Base-by-base conservation (phyloP, 2,888 invertebrate genomes). In the Trissonchulus latispiculum region DNA sequence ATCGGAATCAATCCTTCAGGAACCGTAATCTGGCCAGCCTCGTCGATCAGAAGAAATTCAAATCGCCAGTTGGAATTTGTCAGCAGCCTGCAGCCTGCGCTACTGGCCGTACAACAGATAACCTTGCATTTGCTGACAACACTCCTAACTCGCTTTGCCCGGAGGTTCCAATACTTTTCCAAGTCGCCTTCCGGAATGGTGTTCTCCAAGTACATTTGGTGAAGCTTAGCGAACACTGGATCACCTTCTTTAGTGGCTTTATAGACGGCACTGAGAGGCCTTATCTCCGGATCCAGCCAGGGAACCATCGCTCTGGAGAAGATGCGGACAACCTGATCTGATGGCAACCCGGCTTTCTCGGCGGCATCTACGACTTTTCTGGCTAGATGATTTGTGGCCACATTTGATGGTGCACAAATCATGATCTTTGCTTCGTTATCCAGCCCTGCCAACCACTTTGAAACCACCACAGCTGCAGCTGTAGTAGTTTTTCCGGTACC, bases 391-490 rank as follows among this genome's bases (percentile, higher is more conserved):
- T 59, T n/a, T n/a, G n/a, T n/a, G 18, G 18, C 59, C n/a, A 59
- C 59, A n/a, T 59, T 59, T 59, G 59, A 59, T n/a, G 59, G n/a
- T n/a, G 59, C 59, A n/a, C 59, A 59, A 59, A 59, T n/a, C 59
- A 59, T 23, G n/a, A 59, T 59, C 59, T 23, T 59, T 59, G n/a
- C n/a, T 59, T 59, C n/a, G n/a, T n/a, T n/a, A n/a, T n/a, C n/a
- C n/a, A 18, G 59, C 18, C 18, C n/a, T 59, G 18, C 59, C n/a
- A 59, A n/a, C 59, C 59, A 59, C 18, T 18, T 23, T 59, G n/a
- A n/a, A 18, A 59, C n/a, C n/a, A n/a, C 18, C 59, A 59, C 18
- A 59, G 59, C 59, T 59, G 18, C 18, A 18, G 18, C 18, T 23
- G 18, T 18, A 23, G n/a, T 59, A 59, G 18, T 18, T 59, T 59